Conservation (phyloP, 2,888 invertebrate species). For the Coenonympha arcania region DNA sequence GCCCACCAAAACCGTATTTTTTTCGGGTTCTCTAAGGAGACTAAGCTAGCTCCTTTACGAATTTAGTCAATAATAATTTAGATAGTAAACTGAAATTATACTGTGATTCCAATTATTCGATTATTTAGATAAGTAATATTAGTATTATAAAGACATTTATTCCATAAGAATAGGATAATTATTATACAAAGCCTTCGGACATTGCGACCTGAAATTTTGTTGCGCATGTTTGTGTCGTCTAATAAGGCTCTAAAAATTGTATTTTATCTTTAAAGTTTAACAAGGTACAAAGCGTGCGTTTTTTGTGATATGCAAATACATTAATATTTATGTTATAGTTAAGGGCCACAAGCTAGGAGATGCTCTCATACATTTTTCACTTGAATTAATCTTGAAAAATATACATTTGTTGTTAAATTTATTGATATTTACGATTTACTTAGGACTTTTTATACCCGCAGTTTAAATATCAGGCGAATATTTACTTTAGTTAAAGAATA, state of each 20-base stretch:
- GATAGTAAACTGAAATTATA: conserved; percentile 34
- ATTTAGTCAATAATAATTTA: conserved; percentile 12
- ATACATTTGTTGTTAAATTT: too few species aligned
- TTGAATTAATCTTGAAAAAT: too few species aligned
- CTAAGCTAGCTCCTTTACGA: conserved; percentile 2
- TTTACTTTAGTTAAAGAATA: too few species aligned
- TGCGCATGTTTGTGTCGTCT: too few species aligned
- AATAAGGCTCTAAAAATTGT: not conserved
- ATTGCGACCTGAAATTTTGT: not conserved
- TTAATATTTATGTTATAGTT: conserved; percentile 39
- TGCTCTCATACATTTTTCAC: too few species aligned
- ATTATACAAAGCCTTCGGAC: not conserved
- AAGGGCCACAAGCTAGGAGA: too few species aligned
- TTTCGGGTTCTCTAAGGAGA: too few species aligned
- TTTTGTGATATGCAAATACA: conserved; percentile 51
- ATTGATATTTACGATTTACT: too few species aligned
- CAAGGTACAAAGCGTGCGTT: conserved; percentile 55
- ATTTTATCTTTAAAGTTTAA: conserved; percentile 1
- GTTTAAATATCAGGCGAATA: too few species aligned
- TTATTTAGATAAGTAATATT: conserved; percentile 17
- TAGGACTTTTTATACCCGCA: too few species aligned
- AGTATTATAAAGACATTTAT: conserved; percentile 18
- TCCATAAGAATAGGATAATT: conserved; percentile 15
- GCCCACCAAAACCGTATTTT: conserved; percentile 5
- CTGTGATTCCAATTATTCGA: conserved; percentile 41